Evolutionary conservation across 2,888 invertebrate genomes (phyloP), one percentile per base, ranked within the genome.

Genomic region (Archaeoteleia sp.): DNA sequence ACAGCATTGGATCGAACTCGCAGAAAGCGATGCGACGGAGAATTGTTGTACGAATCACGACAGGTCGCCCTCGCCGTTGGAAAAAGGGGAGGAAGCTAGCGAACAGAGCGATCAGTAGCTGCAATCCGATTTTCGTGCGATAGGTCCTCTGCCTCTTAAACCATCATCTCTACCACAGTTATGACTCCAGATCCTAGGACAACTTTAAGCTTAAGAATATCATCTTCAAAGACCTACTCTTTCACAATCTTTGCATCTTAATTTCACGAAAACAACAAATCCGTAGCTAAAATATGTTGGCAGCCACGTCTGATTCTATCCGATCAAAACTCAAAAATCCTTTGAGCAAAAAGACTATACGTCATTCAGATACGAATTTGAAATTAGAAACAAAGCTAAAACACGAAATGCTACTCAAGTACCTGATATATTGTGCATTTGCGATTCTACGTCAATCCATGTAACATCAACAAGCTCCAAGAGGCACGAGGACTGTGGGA

Each of bases 1-100:
- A 57, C 88, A 89, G 27, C 93, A 95, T 79, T 97, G 96, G 97
- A 88, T 95, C 76, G 91, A 92, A 60, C 87, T 95, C 70, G 91
- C 95, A 1, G 86, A 81, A 39, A 70, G 43, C 13, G 70, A 62
- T 15, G 2, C 20, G 5, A 20, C 2, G 5, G 3, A 20, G 2
- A 20, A 20, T 10, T 74, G 72, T 65, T 79, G 82, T 54, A 83
- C 83, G 34, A 83, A 83, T 60, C 83, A 83, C 73, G 83, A 82
- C 70, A 82, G 83, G 82, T 78, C 79, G 66, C 43, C 74, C 15
- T 45, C 71, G 10, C 42, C 63, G 8, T 72, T 76, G 23, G 76
- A 76, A 5, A 75, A 72, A 27, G 79, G 82, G 15, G 78, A 82
- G 15, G 78, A 80, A 40, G 63, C 51, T 30, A 73, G 65, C 63